Base-by-base conservation (phyloP, 1,140 invertebrate genomes). In the Linepithema humile region DNA sequence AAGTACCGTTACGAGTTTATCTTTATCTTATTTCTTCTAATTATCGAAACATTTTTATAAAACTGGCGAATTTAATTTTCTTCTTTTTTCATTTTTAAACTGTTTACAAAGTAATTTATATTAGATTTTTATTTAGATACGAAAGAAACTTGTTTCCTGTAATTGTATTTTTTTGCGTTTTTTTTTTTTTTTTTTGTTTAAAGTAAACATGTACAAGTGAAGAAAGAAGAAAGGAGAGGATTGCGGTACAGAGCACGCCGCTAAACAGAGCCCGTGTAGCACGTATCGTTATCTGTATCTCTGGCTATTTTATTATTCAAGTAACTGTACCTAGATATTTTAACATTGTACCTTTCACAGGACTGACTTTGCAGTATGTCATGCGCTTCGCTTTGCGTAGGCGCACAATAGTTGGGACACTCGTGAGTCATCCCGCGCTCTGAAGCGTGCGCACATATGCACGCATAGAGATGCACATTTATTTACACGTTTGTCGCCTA, bases 401-500 rank as follows among this genome's bases (percentile, higher is more conserved):
- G 75, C 64, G 75, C 64, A 80, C 75, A 80, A 80, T 80, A 80
- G 64, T 70, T 70, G 64, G 65, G 64, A 69, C 48, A 80, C 26
- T 80, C 75, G 75, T 43, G 75, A 80, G 75, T 80, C 64, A 80
- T 80, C 50, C 48, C 38, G 64, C 64, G 35, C 64, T 69, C 48
- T 5, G 57, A 23, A 64, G 20, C 73, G 60, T 15, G 23, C 40
- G 10, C 29, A 0, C 26, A 57, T 55, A 73, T 38, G 20, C 48
- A 48, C 64, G 62, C 38, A 40, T 65, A 53, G 26, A 50, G 3
- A 23, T 65, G 75, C 62, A 70, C 48, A 55, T 85, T 69, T 74
- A 84, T 87, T 85, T 88, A 60, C 84, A 75, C 50, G 82, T 86
- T 90, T 82, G 72, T 85, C 85, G 55, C 78, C 84, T 64, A 75